Conservation (phyloP, 1,140 invertebrate genomes). For the Acromyrmex charruanus region DNA sequence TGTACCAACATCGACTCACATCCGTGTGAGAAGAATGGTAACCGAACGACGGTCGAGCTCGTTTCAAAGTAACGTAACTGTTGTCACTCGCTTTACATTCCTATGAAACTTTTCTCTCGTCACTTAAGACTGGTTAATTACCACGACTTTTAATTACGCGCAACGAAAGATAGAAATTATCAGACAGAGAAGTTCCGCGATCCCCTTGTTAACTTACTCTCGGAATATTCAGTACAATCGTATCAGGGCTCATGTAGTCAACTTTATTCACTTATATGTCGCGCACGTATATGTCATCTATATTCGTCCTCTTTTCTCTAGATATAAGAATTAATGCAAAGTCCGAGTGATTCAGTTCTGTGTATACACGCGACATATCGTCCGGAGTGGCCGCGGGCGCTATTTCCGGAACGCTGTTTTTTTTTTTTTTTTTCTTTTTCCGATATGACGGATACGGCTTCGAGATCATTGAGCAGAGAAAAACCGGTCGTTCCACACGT, state of each 20-base stretch:
- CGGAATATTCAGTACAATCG: slow-evolving; percentile 16
- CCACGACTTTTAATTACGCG: slow-evolving; percentile 47
- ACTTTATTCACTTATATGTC: slow-evolving; percentile 17
- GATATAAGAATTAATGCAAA: slow-evolving; percentile 45
- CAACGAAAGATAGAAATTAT: slow-evolving; percentile 34
- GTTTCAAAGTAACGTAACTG: slow-evolving; percentile 24
- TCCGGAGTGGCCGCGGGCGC: slow-evolving; percentile 3
- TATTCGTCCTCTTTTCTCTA: neutral
- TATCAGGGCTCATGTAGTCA: neutral
- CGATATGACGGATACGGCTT: slow-evolving; percentile 38
- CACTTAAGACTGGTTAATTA: slow-evolving; percentile 33
- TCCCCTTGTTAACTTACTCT: neutral
- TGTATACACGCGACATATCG: slow-evolving; percentile 31
- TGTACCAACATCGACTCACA: neutral
- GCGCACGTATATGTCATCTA: slow-evolving; percentile 5
- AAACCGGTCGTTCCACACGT: slow-evolving; percentile 58
- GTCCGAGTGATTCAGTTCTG: slow-evolving; percentile 3
- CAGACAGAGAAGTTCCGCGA: neutral
- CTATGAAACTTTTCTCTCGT: slow-evolving; percentile 5
- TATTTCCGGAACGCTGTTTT: neutral
- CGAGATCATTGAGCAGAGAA: slow-evolving; percentile 70
- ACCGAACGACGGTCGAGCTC: neutral
- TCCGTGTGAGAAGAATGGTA: slow-evolving; percentile 3
- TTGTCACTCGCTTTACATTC: slow-evolving; percentile 17
- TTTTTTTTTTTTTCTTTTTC: neutral